These are phyloP conservation scores for Melitaea cinxia DNA, from an alignment of 1,140 invertebrate species.

Conservation along the genomic window DNA sequence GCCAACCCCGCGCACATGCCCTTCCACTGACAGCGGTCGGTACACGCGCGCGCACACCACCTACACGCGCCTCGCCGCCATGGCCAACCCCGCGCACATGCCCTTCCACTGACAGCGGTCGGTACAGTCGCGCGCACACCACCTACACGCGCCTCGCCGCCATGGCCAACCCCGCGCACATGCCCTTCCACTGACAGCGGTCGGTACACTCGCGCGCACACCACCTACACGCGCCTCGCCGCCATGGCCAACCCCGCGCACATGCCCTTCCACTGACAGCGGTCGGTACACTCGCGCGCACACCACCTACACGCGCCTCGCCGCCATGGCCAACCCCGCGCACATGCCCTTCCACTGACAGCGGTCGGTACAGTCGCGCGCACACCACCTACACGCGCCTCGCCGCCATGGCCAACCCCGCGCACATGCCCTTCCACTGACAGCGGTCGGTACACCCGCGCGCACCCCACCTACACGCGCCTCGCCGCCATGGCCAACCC, in stretches of 20 bases:
- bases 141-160: slow-evolving; percentile 89
- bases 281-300: no score
- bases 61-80: no score
- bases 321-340: slow-evolving; percentile 71
- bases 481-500: slow-evolving; percentile 73
- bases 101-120: no score
- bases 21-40: no score
- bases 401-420: slow-evolving; percentile 63
- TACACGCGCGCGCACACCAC: no score
- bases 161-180: slow-evolving; percentile 90
- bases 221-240: slow-evolving; percentile 91
- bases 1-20: no score
- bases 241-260: slow-evolving; percentile 90
- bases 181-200: no score
- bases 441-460: slow-evolving; percentile 7
- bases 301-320: slow-evolving; percentile 87
- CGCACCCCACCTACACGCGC: slow-evolving; percentile 86
- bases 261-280: slow-evolving; percentile 91
- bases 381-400: slow-evolving; percentile 88
- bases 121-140: no score
- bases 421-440: slow-evolving; percentile 91
- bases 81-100: no score
- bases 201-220: slow-evolving; percentile 80
- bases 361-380: not conserved
- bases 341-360: slow-evolving; percentile 90